Evolutionary conservation across 1,140 invertebrate genomes (phyloP).

Genomic region (Drosophila mayri): DNA sequence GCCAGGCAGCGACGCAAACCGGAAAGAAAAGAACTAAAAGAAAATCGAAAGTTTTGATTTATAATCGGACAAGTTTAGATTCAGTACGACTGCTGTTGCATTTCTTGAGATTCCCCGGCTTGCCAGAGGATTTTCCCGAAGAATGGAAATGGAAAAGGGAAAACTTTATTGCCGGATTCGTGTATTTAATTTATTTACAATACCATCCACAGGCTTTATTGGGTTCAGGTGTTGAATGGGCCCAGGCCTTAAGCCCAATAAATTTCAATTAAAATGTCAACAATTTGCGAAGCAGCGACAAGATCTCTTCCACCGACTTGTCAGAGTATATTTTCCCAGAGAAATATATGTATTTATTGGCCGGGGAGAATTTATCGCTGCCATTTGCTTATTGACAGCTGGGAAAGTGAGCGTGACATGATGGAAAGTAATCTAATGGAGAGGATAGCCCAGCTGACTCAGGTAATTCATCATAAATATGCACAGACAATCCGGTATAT

Average conservation of each 20-base stretch:
- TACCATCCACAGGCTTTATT: slow-evolving; percentile 28
- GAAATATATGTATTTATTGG: background rate
- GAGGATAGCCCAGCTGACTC: slow-evolving; percentile 37
- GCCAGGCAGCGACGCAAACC: slow-evolving; percentile 33
- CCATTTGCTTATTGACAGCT: slow-evolving; percentile 79
- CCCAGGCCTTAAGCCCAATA: slow-evolving; percentile 25
- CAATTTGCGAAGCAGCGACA: slow-evolving; percentile 43
- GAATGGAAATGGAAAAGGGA: slow-evolving; percentile 17
- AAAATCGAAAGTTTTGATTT: slow-evolving; percentile 79
- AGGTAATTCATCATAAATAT: slow-evolving; percentile 78
- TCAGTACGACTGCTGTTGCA: slow-evolving; percentile 29
- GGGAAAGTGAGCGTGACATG: slow-evolving; percentile 57
- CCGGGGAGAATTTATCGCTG: slow-evolving; percentile 61
- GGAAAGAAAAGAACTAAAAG: slow-evolving; percentile 34
- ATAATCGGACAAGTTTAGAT: slow-evolving; percentile 69
- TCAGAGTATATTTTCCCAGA: slow-evolving; percentile 23
- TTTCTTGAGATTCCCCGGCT: slow-evolving; percentile 12
- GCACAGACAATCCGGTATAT: slow-evolving; percentile 18
- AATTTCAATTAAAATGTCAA: slow-evolving; percentile 74
- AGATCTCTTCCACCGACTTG: slow-evolving; percentile 52
- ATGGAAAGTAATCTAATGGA: slow-evolving; percentile 70
- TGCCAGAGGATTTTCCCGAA: slow-evolving; percentile 17
- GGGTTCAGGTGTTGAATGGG: slow-evolving; percentile 29
- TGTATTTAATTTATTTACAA: slow-evolving; percentile 48
- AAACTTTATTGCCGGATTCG: slow-evolving; percentile 22